Base-by-base conservation (phyloP, 2,113 vertebrate species). In the Limanda limanda region DNA sequence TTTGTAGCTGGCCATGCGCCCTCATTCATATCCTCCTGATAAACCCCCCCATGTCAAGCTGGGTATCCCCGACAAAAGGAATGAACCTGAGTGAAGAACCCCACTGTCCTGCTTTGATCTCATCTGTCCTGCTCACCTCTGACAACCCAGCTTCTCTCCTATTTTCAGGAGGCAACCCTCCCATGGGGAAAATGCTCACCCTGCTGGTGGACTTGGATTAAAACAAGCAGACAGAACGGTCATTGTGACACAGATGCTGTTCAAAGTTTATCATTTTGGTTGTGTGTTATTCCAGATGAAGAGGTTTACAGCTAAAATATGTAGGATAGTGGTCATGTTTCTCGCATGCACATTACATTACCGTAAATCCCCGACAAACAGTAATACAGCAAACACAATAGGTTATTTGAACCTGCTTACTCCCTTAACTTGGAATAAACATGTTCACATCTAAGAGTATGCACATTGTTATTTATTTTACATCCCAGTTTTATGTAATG, bases 11-110 rank as follows among this genome's bases (percentile, higher is more conserved):
- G 31, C 72, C 64, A 52, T 20, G 37, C 65, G n/a, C 47, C 70
- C 82, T 84, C 56, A 75, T 91, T 94, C 88, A 84, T 91, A 93
- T 91, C 88, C 91, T 88, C 79, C 65, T 88, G 92, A 84, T 83
- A 89, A 83, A 37, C 40, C 74, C 78, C 60, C 65, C 59, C 58
- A 48, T 78, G 79, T 54, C 78, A 82, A 83, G 54, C 69, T 71
- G 54, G 54, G 54, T 31, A n/a, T 54, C 48, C 27, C 74, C 17
- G 18, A 24, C 78, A 27, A 82, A 80, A 80, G 47, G 52, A 59
- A 25, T 13, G 6, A 60, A 68, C 23, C 42, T 68, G 45, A 56
- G 55, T 23, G 52, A 74, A 76, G 66, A 65, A 68, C 59, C 68
- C 37, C 74, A 68, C 27, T 42, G 60, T n/a, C 62, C 56, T 72